Percentiles rank a stretch among this genome's conserved stretches.
Evolutionary conservation across 2,113 vertebrate species (phyloP).

Genomic region (Hippolais icterina): DNA sequence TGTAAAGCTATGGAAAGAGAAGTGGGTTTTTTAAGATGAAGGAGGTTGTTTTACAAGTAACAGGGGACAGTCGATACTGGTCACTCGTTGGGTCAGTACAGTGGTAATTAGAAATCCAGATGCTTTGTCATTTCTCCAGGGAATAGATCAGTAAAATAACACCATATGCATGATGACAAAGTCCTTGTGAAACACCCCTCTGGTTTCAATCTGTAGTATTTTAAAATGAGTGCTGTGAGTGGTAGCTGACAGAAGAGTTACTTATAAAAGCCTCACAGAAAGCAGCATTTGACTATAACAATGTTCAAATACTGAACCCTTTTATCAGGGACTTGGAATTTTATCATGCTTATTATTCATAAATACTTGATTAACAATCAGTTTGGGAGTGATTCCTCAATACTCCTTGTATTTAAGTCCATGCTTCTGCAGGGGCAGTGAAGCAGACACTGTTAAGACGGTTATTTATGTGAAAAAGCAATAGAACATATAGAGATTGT

Average conservation of each 20-base stretch:
- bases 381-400: background rate
- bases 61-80: background rate
- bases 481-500: background rate
- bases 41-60: background rate
- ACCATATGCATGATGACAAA: background rate
- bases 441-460: background rate
- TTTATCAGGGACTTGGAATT: background rate
- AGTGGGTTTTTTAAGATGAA: background rate
- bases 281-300: background rate
- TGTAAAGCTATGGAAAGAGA: background rate
- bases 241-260: background rate
- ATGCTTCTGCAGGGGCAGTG: background rate
- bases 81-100: background rate
- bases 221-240: background rate
- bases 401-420: background rate
- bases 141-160: background rate
- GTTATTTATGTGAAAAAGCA: background rate
- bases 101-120: background rate
- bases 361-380: background rate
- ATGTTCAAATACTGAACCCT: background rate
- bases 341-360: background rate
- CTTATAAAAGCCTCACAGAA: background rate
- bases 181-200: conserved; percentile 8
- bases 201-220: background rate
- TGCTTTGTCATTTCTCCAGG: conserved; percentile 7